Conservation (phyloP, 1,140 invertebrate species). For the Camponotus vicinus region DNA sequence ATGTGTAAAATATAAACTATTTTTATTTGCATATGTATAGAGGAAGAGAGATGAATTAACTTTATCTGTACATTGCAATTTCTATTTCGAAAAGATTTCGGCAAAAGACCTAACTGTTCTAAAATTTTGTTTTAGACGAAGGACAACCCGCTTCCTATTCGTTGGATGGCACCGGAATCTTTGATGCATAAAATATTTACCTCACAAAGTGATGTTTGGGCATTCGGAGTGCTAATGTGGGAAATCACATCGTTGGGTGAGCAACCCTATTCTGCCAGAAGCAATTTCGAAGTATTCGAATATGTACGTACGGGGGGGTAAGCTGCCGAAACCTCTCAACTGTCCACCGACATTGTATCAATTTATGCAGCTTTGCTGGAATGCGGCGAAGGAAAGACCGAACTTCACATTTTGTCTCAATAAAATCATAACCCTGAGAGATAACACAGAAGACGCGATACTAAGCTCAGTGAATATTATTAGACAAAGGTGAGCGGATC, state of each 20-base stretch:
- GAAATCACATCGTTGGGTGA: constrained; percentile 98
- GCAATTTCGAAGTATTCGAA: constrained; percentile 96
- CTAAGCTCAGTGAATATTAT: constrained; percentile 82
- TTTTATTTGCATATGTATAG: background rate
- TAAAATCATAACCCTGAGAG: constrained; percentile 80
- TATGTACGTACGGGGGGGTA: constrained; percentile 87
- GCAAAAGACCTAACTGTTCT: background rate
- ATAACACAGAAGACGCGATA: constrained; percentile 82
- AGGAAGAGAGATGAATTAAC: background rate
- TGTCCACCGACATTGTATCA: constrained; percentile 81
- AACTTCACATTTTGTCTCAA: constrained; percentile 84
- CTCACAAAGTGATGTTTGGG: constrained; percentile 98
- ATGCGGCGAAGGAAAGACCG: constrained; percentile 79
- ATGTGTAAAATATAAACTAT: background rate
- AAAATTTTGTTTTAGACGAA: constrained; percentile 75
- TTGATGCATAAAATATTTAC: constrained; percentile 96
- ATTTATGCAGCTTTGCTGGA: constrained; percentile 84
- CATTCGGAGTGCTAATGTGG: constrained; percentile 98
- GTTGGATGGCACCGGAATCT: too few relatives aligned
- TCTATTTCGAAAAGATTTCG: background rate
- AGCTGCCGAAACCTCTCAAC: too few relatives aligned
- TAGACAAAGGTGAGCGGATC: constrained; percentile 78
- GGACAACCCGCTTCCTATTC: too few relatives aligned
- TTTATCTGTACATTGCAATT: background rate
- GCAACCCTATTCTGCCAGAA: constrained; percentile 97